Evolutionary conservation across 2,888 invertebrate genomes (phyloP).

Genomic region (Molanna angustata): DNA sequence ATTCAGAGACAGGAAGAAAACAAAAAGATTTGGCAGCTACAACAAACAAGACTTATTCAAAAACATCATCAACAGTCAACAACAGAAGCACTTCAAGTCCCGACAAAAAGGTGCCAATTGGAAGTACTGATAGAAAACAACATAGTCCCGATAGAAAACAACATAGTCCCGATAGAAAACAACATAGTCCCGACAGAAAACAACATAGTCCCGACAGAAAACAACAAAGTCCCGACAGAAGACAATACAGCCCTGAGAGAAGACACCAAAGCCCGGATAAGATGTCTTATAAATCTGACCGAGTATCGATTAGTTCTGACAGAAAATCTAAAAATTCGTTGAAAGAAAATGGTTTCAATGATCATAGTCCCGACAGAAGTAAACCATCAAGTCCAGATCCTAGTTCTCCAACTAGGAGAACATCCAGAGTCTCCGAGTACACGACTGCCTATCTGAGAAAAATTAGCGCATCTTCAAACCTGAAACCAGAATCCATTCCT

Average conservation of each 20-base stretch:
- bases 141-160: no score
- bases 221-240: no score
- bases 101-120: constrained; percentile 9
- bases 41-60: constrained; percentile 7
- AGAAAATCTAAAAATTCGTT: constrained; percentile 1
- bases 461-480: constrained; percentile 39
- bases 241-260: no score
- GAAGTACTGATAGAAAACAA: constrained; percentile 19
- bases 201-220: no score
- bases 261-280: constrained; percentile 7
- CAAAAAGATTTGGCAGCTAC: no score
- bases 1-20: no score
- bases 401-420: constrained; percentile 35
- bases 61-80: neutral
- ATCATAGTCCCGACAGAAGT: no score
- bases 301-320: constrained; percentile 8
- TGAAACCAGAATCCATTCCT: constrained; percentile 32
- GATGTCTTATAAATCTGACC: constrained; percentile 5
- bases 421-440: constrained; percentile 49
- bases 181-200: no score
- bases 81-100: constrained; percentile 16
- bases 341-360: constrained; percentile 6
- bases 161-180: no score
- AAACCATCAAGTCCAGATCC: neutral
- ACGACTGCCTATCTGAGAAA: constrained; percentile 54